These are phyloP conservation scores for Goniozus legneri DNA, from an alignment of 1,140 invertebrate genomes.

Conservation along the genomic window DNA sequence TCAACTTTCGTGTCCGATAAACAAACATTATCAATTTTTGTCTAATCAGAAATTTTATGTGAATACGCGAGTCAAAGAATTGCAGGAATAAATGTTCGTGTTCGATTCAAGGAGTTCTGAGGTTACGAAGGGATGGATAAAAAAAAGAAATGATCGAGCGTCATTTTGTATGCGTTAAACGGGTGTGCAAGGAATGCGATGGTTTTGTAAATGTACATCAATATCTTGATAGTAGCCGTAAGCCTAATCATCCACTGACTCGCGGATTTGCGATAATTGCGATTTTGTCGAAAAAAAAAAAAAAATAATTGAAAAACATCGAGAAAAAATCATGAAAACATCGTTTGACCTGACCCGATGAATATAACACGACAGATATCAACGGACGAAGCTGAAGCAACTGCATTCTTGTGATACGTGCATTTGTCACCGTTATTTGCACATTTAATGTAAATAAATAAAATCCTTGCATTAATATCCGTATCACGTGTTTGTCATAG, in stretches of 20 bases:
- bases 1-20: no score
- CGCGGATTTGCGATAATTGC: constrained; percentile 39
- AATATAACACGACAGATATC: neutral
- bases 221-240: constrained; percentile 50
- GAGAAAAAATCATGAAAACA: constrained; percentile 1
- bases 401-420: no score
- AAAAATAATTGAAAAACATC: constrained; percentile 10
- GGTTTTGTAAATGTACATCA: constrained; percentile 46
- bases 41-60: no score
- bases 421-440: no score
- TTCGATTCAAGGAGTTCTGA: no score
- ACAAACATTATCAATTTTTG: no score
- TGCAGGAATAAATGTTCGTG: no score
- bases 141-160: no score
- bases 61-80: no score
- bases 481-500: no score
- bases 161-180: constrained; percentile 41
- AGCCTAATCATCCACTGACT: constrained; percentile 44
- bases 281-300: constrained; percentile 5
- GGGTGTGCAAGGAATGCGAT: constrained; percentile 23
- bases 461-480: neutral
- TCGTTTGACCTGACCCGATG: neutral
- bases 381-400: no score
- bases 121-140: no score
- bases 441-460: neutral